Base-by-base conservation (phyloP, 1,140 invertebrate species). In the Diabrotica undecimpunctata region DNA sequence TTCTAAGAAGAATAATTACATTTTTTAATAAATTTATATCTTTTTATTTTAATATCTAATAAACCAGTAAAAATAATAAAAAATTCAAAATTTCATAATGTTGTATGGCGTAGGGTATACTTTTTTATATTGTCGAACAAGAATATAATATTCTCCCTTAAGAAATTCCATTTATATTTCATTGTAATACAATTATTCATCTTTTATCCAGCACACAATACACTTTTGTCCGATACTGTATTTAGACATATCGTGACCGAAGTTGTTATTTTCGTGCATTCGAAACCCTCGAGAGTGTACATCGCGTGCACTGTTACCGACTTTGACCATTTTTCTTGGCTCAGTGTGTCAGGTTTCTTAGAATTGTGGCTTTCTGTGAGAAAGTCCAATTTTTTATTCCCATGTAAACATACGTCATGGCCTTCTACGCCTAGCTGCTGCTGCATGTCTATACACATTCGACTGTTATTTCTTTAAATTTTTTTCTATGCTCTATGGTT, bases 241-340 rank as follows among this genome's bases (percentile, higher is more conserved):
- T 65, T 54, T 54, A 65, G 65, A 70, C 70, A 58, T 74, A 64
- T 74, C 73, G 73, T 74, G 73, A 74, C 73, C 66, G 57, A 59
- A 57, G 64, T 68, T 54, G 65, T 64, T 67, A 66, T 71, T 67
- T 69, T 74, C 71, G 66, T 70, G 65, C 68, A 66, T 68, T 68
- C 67, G 65, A 62, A 59, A 62, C 41, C 41, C 52, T 35, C 36
- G 59, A 14, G 68, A 70, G 60, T 73, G 73, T 73, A 74, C 71
- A 74, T 74, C 71, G 73, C 73, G 73, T 74, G 73, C 65, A 66
- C 60, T 62, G 62, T 70, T 63, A 68, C 64, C 70, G 67, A 69
- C 66, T 74, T 74, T 74, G 71, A 73, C 73, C 70, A 71, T 74
- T 73, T 74, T 74, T 71, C 69, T 74, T 72, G 66, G 72, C 69